These are phyloP conservation scores for Chalcis sispes DNA, from an alignment of 2,888 invertebrate species.

Conservation along the genomic window DNA sequence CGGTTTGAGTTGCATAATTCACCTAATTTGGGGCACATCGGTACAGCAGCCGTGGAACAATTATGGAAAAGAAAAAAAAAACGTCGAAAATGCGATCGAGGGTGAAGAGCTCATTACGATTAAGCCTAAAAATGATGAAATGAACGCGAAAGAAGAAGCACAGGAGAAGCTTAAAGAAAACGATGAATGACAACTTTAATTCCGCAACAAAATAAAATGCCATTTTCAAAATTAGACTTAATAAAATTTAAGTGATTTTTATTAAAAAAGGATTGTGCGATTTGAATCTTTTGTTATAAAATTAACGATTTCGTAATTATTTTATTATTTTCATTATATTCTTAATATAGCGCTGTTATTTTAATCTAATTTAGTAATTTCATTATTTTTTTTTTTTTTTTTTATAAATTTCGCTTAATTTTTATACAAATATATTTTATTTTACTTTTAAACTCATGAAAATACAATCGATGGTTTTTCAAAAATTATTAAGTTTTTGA, in stretches of 20 bases:
- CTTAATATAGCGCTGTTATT: background rate
- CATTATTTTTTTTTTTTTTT: background rate
- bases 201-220: too few species aligned
- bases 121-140: background rate
- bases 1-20: conserved; percentile 63
- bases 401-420: too few species aligned
- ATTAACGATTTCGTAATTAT: background rate
- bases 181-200: background rate
- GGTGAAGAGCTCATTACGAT: conserved; percentile 24
- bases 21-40: conserved; percentile 68
- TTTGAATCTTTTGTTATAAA: background rate
- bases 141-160: background rate
- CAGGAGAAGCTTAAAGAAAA: background rate
- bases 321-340: background rate
- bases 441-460: too few species aligned
- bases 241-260: background rate
- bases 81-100: conserved; percentile 59
- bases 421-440: too few species aligned
- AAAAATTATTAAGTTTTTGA: too few species aligned
- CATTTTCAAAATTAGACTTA: background rate
- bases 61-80: conserved; percentile 38
- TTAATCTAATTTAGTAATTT: background rate
- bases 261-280: background rate
- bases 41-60: conserved; percentile 71
- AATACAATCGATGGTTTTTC: too few species aligned